Evolutionary conservation across 2,888 invertebrate genomes (phyloP).

Genomic region (Synergus itoensis): DNA sequence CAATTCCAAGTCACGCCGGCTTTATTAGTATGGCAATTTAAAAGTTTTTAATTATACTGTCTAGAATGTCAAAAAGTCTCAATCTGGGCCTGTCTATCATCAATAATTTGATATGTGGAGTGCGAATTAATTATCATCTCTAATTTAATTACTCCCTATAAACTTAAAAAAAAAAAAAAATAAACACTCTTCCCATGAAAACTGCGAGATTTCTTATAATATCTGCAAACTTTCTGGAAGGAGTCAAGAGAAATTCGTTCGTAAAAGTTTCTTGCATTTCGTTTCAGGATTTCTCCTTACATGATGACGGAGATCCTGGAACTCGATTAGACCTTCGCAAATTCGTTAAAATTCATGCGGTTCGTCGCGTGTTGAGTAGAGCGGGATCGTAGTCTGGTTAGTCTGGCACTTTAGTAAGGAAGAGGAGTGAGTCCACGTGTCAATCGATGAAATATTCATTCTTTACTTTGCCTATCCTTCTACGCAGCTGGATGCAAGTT

Average conservation of each 20-base stretch:
- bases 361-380: constrained; percentile 2
- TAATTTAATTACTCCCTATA: background rate
- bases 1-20: too few relatives aligned
- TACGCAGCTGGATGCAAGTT: background rate
- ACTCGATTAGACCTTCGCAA: background rate
- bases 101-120: too few relatives aligned
- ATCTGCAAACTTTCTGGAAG: background rate
- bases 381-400: background rate
- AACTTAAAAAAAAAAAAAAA: background rate
- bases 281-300: background rate
- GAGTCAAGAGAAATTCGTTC: background rate
- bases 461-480: background rate
- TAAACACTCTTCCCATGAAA: background rate
- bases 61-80: too few relatives aligned
- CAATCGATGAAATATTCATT: constrained; percentile 8
- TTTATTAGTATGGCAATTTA: too few relatives aligned
- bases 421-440: background rate
- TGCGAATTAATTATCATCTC: background rate
- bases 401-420: background rate
- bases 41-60: too few relatives aligned
- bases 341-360: constrained; percentile 5
- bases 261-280: background rate
- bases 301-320: constrained; percentile 3
- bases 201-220: background rate
- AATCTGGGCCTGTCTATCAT: too few relatives aligned